Evolutionary conservation across 2,888 invertebrate genomes (phyloP), one percentile per base, ranked within the genome.

Genomic region (Oconnorella tubifera): DNA sequence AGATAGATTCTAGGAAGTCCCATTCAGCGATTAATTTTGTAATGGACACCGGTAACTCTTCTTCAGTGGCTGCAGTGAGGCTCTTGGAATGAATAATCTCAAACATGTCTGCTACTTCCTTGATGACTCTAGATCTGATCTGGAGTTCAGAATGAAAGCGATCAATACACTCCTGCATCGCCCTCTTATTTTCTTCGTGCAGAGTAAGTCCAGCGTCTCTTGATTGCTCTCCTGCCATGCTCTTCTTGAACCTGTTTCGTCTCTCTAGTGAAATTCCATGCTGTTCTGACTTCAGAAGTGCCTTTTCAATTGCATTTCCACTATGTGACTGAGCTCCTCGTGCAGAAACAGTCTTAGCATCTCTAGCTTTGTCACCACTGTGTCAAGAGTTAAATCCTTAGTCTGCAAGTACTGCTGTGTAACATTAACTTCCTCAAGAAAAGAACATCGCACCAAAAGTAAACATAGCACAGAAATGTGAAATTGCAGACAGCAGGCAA

Each of bases 121-220:
- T 23, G 23, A 19, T 59, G 28, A 1, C 50, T n/a, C 28, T 25
- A 28, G 50, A 49, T 59, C 25, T 59, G 10, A n/a, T 50, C 19
- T 59, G 50, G 50, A 49, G 25, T 51, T 50, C 56, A 56, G 2
- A 56, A 56, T 56, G 1, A 28, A 56, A 56, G 4, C 56, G 28
- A 56, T 2, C 56, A 55, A 55, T 55, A 4, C 55, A 55, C 55
- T 55, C 23, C 1, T 25, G 55, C 55, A 55, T 55, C 55, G 55
- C 2, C 2, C 55, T 55, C 2, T 55, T 55, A 3, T 55, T 55
- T 55, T 55, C 55, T 55, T 55, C 55, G 23, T 55, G 55, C 55
- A 55, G 2, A 55, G 55, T 55, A 19, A 55, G 55, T 55, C 55
- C 55, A 55, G 55, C 55, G 27, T 55, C 55, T 2, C 55, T 55